Percentiles rank a stretch among this genome's conserved stretches.
Evolutionary conservation across 1,140 invertebrate genomes (phyloP).

Genomic region (Zaprionus taronus): DNA sequence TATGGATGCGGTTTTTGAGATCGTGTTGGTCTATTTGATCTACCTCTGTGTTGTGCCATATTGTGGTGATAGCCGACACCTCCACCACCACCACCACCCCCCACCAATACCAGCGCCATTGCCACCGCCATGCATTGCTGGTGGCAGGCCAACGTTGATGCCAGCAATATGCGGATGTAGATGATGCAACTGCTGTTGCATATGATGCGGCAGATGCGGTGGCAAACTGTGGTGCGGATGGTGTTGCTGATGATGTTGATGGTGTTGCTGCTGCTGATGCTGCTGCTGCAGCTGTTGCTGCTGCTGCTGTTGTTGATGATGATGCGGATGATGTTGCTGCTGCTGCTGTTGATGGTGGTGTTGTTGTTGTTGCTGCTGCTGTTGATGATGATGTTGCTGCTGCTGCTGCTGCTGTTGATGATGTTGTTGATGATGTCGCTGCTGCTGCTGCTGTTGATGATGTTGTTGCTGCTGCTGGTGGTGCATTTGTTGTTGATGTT

Average conservation of each 20-base stretch:
- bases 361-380: conserved; percentile 47
- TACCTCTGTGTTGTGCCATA: conserved; percentile 84
- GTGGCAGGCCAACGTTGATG: conserved; percentile 41
- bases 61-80: conserved; percentile 67
- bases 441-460: conserved; percentile 37
- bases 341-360: conserved; percentile 39
- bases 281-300: conserved; percentile 26
- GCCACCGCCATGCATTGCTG: conserved; percentile 44
- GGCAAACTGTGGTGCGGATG: conserved; percentile 44
- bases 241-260: conserved; percentile 36
- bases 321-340: conserved; percentile 17
- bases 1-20: conserved; percentile 84
- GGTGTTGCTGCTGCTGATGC: conserved; percentile 38
- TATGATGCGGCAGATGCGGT: conserved; percentile 52
- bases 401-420: conserved; percentile 11
- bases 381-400: conserved; percentile 31
- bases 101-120: conserved; percentile 25
- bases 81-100: conserved; percentile 10
- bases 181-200: conserved; percentile 68
- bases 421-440: conserved; percentile 42
- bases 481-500: conserved; percentile 23
- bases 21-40: conserved; percentile 82
- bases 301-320: conserved; percentile 34
- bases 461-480: conserved; percentile 37
- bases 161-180: conserved; percentile 45